phyloP scores from a whole-genome alignment of 2,888 invertebrate species.

The Drosophila cyrtoloma region DNA sequence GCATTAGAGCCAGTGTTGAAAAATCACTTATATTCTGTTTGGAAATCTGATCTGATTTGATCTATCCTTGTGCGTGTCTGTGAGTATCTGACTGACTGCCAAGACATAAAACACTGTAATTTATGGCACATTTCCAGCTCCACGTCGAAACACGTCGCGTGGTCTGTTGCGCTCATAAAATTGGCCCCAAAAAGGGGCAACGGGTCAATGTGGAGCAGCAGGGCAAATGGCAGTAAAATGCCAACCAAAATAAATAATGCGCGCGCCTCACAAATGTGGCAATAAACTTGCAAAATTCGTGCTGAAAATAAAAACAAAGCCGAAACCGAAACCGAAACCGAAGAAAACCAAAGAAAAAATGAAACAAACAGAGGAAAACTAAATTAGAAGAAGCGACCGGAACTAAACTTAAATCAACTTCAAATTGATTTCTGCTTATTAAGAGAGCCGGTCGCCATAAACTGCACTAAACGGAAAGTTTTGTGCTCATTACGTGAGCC shows the following conservation, averaged over 20 bases:
- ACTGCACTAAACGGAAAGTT: constrained; percentile 60
- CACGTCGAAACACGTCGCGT: constrained; percentile 37
- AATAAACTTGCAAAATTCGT: constrained; percentile 64
- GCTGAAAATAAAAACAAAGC: constrained; percentile 23
- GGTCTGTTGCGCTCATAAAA: constrained; percentile 72
- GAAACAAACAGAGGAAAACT: constrained; percentile 30
- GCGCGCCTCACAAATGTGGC: constrained; percentile 60
- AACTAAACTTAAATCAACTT: constrained; percentile 44
- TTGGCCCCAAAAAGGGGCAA: constrained; percentile 26
- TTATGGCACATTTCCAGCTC: constrained; percentile 75
- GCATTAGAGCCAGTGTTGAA: constrained; percentile 31
- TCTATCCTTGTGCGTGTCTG: constrained; percentile 42
- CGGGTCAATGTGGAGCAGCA: constrained; percentile 43
- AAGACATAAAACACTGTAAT: constrained; percentile 73
- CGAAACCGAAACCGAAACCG: not conserved
- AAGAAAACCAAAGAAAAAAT: not conserved
- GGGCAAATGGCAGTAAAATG: constrained; percentile 63
- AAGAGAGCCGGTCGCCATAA: constrained; percentile 29
- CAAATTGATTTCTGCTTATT: constrained; percentile 68
- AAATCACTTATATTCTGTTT: constrained; percentile 53
- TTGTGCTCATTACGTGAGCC: constrained; percentile 53
- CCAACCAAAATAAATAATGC: constrained; percentile 61
- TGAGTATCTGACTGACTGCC: constrained; percentile 56
- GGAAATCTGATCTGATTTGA: constrained; percentile 64
- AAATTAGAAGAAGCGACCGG: constrained; percentile 48